A percentile compares a stretch with the other conserved stretches of the same genome.
These are phyloP conservation scores for Agrochola lota DNA, from an alignment of 2,888 invertebrate species.

Conservation along the genomic window DNA sequence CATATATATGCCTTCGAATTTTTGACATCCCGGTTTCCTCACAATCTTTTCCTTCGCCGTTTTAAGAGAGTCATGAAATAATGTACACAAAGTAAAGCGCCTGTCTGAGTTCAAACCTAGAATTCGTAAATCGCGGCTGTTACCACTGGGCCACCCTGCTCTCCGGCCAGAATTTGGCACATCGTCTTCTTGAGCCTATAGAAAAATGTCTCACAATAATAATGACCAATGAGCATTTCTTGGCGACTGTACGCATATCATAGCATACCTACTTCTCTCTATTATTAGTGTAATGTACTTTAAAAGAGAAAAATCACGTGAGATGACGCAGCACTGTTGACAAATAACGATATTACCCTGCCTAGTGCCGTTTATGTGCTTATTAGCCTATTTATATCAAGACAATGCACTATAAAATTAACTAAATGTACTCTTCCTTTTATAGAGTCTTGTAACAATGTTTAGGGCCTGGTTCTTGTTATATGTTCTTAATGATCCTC, in stretches of 20 bases:
- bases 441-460: constrained; percentile 47
- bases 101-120: too few relatives aligned
- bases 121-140: too few relatives aligned
- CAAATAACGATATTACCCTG: constrained; percentile 79
- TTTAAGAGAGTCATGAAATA: too few relatives aligned
- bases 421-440: constrained; percentile 46
- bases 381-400: constrained; percentile 64
- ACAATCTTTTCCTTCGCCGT: too few relatives aligned
- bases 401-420: constrained; percentile 61
- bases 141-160: too few relatives aligned
- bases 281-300: constrained; percentile 40
- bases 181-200: not conserved
- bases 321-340: constrained; percentile 79
- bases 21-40: too few relatives aligned
- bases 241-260: constrained; percentile 8
- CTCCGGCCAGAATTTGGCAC: too few relatives aligned
- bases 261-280: constrained; percentile 14
- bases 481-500: constrained; percentile 37
- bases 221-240: constrained; percentile 9
- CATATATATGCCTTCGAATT: too few relatives aligned
- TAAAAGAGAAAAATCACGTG: constrained; percentile 75
- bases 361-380: constrained; percentile 49
- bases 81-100: too few relatives aligned
- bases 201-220: not conserved
- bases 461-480: constrained; percentile 45